Evolutionary conservation across 2,888 invertebrate species (phyloP).

Genomic region (Dynastes grantii): DNA sequence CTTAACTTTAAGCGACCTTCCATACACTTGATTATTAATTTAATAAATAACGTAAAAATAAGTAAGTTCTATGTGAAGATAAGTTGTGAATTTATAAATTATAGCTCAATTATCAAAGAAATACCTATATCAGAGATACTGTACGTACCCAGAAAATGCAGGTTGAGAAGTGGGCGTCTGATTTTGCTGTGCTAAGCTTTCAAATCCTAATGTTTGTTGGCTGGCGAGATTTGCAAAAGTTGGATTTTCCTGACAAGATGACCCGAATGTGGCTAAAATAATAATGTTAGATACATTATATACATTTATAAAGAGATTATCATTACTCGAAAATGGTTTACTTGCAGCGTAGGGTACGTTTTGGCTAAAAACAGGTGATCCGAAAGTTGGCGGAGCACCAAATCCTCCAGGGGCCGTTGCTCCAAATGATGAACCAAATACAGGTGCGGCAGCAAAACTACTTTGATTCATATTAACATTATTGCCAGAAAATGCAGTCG

Average conservation of each 20-base stretch:
- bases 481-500: slow-evolving; percentile 49
- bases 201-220: slow-evolving; percentile 78
- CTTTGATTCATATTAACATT: slow-evolving; percentile 35
- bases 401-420: slow-evolving; percentile 63
- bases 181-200: slow-evolving; percentile 76
- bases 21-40: no score
- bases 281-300: not conserved
- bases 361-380: slow-evolving; percentile 71
- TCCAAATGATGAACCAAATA: slow-evolving; percentile 57
- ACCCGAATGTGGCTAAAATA: slow-evolving; percentile 69
- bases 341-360: slow-evolving; percentile 39
- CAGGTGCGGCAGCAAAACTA: slow-evolving; percentile 50
- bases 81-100: no score
- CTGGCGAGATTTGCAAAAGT: slow-evolving; percentile 78
- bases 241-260: slow-evolving; percentile 72
- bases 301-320: not conserved
- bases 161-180: slow-evolving; percentile 65
- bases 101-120: no score
- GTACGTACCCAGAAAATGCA: slow-evolving; percentile 66
- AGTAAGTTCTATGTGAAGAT: no score
- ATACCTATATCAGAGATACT: slow-evolving; percentile 29
- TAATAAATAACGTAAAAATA: no score
- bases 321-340: slow-evolving; percentile 33
- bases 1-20: no score
- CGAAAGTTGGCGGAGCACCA: slow-evolving; percentile 70